A percentile compares a stretch with the other conserved stretches of the same genome.
These are phyloP conservation scores for Cecidostiba fungosa DNA, from an alignment of 2,888 invertebrate species.

Conservation along the genomic window DNA sequence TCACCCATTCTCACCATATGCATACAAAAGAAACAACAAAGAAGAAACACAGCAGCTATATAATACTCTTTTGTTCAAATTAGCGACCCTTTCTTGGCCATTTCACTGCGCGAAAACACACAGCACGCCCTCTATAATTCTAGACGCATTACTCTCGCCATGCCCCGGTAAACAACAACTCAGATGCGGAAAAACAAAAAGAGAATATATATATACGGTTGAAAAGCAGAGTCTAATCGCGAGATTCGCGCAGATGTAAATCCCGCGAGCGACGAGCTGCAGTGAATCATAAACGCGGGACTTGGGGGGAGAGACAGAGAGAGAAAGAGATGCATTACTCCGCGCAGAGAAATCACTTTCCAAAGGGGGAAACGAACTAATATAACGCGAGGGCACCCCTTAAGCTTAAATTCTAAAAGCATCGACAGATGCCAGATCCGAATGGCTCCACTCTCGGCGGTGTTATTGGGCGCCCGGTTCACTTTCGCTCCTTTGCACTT, in stretches of 20 bases:
- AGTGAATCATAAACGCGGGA: slow-evolving; percentile 52
- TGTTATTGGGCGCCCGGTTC: not conserved
- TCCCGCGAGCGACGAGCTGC: not conserved
- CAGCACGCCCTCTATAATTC: not conserved
- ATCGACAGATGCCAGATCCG: slow-evolving; percentile 65
- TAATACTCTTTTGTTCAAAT: slow-evolving; percentile 24
- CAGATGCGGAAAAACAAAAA: not conserved
- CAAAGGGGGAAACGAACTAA: slow-evolving; percentile 42
- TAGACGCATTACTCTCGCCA: not conserved
- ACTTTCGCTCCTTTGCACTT: slow-evolving; percentile 27
- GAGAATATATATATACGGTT: slow-evolving; percentile 12
- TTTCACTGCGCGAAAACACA: not conserved
- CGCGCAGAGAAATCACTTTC: slow-evolving; percentile 46
- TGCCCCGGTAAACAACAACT: not conserved
- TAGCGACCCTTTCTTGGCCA: slow-evolving; percentile 18
- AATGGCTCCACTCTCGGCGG: slow-evolving; percentile 41
- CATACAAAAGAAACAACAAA: slow-evolving; percentile 12
- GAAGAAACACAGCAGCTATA: slow-evolving; percentile 15
- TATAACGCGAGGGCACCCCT: slow-evolving; percentile 44
- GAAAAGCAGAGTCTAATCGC: slow-evolving; percentile 39
- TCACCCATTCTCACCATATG: not conserved
- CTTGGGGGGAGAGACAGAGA: slow-evolving; percentile 46
- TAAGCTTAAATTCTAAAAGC: slow-evolving; percentile 58
- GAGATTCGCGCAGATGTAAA: slow-evolving; percentile 60
- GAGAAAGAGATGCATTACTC: slow-evolving; percentile 37